Evolutionary conservation across 2,797 vertebrate species (phyloP), one percentile per base, ranked within the genome.

Genomic region (Corythornis leucogaster): DNA sequence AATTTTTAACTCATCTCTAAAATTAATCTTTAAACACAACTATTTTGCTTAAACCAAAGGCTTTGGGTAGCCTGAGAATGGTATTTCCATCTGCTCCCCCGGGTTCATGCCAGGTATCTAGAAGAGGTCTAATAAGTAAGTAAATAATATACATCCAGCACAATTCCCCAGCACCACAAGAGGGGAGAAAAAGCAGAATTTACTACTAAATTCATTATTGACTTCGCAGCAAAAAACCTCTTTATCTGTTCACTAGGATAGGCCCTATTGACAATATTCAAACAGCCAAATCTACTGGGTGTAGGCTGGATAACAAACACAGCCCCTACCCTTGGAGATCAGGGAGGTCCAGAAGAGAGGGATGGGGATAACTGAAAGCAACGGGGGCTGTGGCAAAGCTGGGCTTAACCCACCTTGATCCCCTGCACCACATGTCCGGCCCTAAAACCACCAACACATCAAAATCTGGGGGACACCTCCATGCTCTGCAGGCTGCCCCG

Each of bases 11-110:
- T 92, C 93, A 77, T 96, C 96, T 97, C 66, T 96, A 95, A 97
- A 97, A 97, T 98, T 97, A 98, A 98, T 98, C 97, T 97, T 97
- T 97, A 97, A 98, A 97, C 97, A 97, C 95, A 97, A 96, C 96
- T 97, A 95, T 97, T 98, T 97, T 97, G 96, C 96, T 97, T 97
- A 97, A 98, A 96, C 96, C 96, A 91, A 87, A 94, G 93, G 93
- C 91, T 97, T 89, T 71, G 31, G 94, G 95, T 95, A 89, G 93
- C 68, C 85, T 79, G 64, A 79, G 85, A 87, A 78, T 53, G 81
- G 70, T 48, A 61, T 84, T 87, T 87, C 68, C 66, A 38, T 43
- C 93, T 79, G 62, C 51, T 87, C 91, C 92, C 77, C 21, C 3
- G 43, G 81, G 91, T 33, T 90, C 8, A 1, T 62, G 76, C 83